phyloP scores from a whole-genome alignment of 1,140 invertebrate genomes.

The Lepidostoma basale region DNA sequence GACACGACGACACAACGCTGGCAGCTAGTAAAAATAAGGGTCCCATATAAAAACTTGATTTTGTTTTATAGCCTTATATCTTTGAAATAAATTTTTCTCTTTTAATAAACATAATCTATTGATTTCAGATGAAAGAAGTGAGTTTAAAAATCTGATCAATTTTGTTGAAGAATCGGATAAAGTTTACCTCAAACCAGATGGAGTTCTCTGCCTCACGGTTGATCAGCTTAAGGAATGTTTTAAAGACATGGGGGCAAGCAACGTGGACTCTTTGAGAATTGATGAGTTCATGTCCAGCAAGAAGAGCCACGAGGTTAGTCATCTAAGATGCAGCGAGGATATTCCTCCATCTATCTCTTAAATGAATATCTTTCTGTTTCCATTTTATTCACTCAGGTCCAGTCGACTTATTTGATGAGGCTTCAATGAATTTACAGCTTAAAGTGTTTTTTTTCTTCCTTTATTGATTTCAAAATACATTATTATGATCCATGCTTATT shows the following conservation, averaged over 20 bases:
- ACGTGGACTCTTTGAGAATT: slow-evolving; percentile 53
- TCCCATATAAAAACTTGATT: not conserved
- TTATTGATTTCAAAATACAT: too few relatives aligned
- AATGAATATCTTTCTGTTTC: too few relatives aligned
- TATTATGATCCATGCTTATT: too few relatives aligned
- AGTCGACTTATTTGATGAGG: too few relatives aligned
- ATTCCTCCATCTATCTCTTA: too few relatives aligned
- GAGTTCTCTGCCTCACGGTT: slow-evolving; percentile 53
- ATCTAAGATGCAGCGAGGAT: not conserved
- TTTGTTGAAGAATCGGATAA: slow-evolving; percentile 49
- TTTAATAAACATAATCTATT: not conserved
- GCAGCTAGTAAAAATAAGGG: not conserved
- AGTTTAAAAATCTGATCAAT: slow-evolving; percentile 45
- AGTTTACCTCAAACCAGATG: slow-evolving; percentile 53
- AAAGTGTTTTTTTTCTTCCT: slow-evolving; percentile 6
- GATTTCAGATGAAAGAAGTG: not conserved
- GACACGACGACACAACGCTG: not conserved
- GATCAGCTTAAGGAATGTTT: slow-evolving; percentile 55
- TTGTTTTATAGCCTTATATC: not conserved
- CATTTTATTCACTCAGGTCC: too few relatives aligned
- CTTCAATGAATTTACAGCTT: not conserved
- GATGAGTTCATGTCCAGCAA: slow-evolving; percentile 78
- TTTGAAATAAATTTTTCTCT: not conserved
- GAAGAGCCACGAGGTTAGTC: slow-evolving; percentile 80
- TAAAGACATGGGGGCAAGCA: slow-evolving; percentile 46